These are phyloP conservation scores for Sarcophaga peregrina DNA, from an alignment of 1,140 invertebrate genomes.

Conservation along the genomic window DNA sequence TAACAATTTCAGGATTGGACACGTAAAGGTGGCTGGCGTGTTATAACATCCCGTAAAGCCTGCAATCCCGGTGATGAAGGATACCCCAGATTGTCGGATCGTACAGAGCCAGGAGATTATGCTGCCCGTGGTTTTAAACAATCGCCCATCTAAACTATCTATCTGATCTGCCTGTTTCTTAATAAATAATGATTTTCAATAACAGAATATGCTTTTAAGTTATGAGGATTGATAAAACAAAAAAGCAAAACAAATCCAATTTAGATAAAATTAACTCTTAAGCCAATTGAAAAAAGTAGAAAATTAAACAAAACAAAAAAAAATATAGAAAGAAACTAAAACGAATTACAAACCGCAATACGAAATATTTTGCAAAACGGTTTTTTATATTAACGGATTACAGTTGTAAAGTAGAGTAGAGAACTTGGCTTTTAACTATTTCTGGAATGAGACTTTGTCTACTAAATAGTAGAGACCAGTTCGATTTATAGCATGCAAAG, in stretches of 20 bases:
- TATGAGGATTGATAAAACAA: too few species aligned
- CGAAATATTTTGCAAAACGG: too few species aligned
- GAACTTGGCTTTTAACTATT: too few species aligned
- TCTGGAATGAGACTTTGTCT: too few species aligned
- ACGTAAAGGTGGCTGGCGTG: conserved; percentile 75
- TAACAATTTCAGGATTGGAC: conserved; percentile 72
- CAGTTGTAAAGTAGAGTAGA: too few species aligned
- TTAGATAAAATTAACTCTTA: neutral
- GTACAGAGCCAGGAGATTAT: conserved; percentile 72
- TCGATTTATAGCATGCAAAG: too few species aligned
- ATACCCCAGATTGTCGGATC: conserved; percentile 72
- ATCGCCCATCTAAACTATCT: conserved; percentile 66
- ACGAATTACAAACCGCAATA: too few species aligned
- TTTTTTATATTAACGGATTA: too few species aligned
- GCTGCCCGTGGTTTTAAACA: conserved; percentile 76
- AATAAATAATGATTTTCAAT: neutral
- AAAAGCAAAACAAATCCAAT: neutral
- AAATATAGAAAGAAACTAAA: neutral
- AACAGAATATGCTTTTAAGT: neutral
- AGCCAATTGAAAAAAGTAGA: neutral
- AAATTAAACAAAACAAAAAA: neutral
- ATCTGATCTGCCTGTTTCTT: neutral
- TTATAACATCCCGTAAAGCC: conserved; percentile 68
- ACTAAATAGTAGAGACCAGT: too few species aligned
- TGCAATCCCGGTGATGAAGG: conserved; percentile 74